Evolutionary conservation across 2,113 vertebrate genomes (phyloP).

Genomic region (Aphelocoma coerulescens): DNA sequence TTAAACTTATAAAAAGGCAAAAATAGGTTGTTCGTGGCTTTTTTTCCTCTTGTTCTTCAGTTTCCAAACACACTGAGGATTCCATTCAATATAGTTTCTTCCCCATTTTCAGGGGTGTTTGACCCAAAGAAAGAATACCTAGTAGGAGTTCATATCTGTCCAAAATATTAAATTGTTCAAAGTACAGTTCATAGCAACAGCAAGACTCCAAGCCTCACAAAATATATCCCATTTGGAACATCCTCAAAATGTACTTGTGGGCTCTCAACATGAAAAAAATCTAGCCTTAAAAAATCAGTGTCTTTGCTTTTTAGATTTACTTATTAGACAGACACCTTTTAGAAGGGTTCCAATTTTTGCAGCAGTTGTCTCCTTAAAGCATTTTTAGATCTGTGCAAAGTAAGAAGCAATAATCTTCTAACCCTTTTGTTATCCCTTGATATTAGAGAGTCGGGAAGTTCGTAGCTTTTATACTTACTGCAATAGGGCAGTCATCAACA

Average conservation of each 20-base stretch:
- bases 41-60: constrained; percentile 28
- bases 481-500: not conserved
- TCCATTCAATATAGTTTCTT: constrained; percentile 35
- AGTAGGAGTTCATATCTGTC: constrained; percentile 35
- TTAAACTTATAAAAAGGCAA: constrained; percentile 21
- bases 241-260: not conserved
- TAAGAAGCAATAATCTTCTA: not conserved
- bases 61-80: constrained; percentile 38
- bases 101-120: constrained; percentile 26
- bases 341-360: constrained; percentile 23
- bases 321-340: not conserved
- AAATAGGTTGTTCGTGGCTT: not conserved
- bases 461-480: constrained; percentile 30
- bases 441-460: constrained; percentile 12
- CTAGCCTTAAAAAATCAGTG: not conserved
- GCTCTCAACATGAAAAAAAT: constrained; percentile 12
- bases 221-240: constrained; percentile 38
- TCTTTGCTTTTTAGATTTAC: constrained; percentile 4
- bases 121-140: constrained; percentile 52
- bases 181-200: constrained; percentile 40
- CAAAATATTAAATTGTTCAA: constrained; percentile 52
- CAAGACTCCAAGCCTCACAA: constrained; percentile 40
- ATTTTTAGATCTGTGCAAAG: constrained; percentile 33
- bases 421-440: constrained; percentile 6
- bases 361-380: constrained; percentile 25